Evolutionary conservation across 35 echinoderm and acorn worm species (phyloP).

Genomic region (Stichopus chloronotus): DNA sequence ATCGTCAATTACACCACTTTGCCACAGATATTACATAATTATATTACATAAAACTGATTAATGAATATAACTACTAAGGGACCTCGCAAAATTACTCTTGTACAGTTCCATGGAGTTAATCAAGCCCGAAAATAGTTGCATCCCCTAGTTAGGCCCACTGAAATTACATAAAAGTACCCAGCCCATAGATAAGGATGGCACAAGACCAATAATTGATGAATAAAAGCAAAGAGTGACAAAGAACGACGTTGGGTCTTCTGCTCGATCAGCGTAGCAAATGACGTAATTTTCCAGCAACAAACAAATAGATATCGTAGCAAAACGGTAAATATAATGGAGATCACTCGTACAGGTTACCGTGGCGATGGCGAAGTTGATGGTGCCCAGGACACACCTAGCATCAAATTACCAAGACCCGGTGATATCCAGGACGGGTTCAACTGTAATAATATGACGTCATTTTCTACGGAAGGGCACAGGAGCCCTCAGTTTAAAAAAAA

Average conservation of each 20-base stretch:
- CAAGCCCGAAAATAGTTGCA: constrained; percentile 15
- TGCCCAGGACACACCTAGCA: constrained; percentile 2
- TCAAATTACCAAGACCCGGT: neutral
- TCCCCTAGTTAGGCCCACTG: neutral
- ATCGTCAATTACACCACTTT: too few species aligned
- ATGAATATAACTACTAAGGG: neutral
- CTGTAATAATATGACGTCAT: neutral
- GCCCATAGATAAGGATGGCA: neutral
- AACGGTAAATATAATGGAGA: constrained; percentile 12
- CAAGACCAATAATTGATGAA: neutral
- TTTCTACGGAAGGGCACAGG: too few species aligned
- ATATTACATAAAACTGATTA: too few species aligned
- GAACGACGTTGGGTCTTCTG: too few species aligned
- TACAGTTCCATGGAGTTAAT: neutral
- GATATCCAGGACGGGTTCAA: neutral
- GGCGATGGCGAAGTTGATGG: constrained; percentile 2
- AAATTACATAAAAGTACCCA: neutral
- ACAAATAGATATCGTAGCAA: neutral
- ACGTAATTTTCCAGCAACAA: neutral
- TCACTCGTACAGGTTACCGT: neutral
- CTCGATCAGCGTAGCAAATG: neutral
- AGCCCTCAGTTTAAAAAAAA: too few species aligned
- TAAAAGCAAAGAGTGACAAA: neutral
- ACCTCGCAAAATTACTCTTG: neutral
- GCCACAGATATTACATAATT: too few species aligned